These are phyloP conservation scores for Bombus consobrinus DNA, from an alignment of 1,140 invertebrate genomes.

Conservation along the genomic window DNA sequence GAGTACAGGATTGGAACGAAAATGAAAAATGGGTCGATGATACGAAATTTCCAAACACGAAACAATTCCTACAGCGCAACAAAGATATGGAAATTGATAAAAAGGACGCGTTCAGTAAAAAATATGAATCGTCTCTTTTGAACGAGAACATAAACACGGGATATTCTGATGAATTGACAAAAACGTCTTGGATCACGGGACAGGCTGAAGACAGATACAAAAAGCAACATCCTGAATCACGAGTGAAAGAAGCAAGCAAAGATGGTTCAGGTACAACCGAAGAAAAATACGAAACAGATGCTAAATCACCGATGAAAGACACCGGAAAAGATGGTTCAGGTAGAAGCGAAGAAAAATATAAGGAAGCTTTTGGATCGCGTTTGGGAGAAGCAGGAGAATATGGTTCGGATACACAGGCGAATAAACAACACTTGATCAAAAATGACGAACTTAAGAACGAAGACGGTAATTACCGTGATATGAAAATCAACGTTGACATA, in stretches of 20 bases:
- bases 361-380: not conserved
- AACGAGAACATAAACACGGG: no score
- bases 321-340: not conserved
- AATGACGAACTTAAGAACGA: not conserved
- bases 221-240: not conserved
- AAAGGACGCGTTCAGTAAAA: not conserved
- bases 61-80: not conserved
- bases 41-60: no score
- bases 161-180: not conserved
- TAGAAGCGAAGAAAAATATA: not conserved
- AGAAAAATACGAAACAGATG: not conserved
- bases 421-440: not conserved
- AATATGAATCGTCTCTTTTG: not conserved
- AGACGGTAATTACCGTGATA: not conserved
- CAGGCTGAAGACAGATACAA: not conserved
- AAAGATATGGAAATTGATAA: not conserved
- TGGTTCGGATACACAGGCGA: not conserved
- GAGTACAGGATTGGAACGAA: no score
- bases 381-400: not conserved
- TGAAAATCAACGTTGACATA: not conserved
- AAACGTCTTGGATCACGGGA: not conserved
- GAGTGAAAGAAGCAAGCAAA: not conserved
- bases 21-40: not conserved
- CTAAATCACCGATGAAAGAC: fast-evolving
- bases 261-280: not conserved